These are phyloP conservation scores for Drosophila differens DNA, from an alignment of 2,888 invertebrate genomes.

Conservation along the genomic window DNA sequence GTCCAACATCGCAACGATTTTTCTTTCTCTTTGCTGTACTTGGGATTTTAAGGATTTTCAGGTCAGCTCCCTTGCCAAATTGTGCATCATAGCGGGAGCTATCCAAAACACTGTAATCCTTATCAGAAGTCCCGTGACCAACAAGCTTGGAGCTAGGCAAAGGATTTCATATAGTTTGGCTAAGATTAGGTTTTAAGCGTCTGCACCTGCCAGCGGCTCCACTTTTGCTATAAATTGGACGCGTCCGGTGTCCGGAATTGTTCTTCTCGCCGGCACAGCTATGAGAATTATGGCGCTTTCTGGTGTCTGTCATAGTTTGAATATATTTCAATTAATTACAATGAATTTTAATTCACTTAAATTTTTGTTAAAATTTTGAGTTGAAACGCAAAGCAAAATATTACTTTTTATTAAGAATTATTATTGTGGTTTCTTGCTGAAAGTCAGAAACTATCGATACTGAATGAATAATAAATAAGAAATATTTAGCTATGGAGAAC, in stretches of 20 bases:
- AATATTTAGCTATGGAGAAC: not conserved
- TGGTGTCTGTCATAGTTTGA: constrained; percentile 10
- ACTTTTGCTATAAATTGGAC: constrained; percentile 13
- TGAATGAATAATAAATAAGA: not conserved
- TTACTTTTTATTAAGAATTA: not conserved
- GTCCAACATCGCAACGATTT: constrained; percentile 6
- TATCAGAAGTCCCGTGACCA: not conserved
- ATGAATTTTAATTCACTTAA: constrained; percentile 4
- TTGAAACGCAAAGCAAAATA: constrained; percentile 19
- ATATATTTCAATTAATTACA: not conserved
- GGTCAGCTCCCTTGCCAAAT: not conserved
- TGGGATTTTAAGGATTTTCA: not conserved
- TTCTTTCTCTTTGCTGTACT: not conserved
- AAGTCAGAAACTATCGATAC: not conserved
- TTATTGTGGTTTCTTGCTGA: not conserved
- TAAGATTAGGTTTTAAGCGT: not conserved
- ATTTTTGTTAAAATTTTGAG: constrained; percentile 25
- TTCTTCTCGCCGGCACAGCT: not conserved
- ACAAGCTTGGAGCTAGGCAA: constrained; percentile 9
- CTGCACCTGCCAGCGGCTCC: constrained; percentile 7
- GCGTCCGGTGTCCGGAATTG: not conserved
- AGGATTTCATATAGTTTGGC: not conserved
- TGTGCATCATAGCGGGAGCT: not conserved
- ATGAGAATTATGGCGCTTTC: not conserved
- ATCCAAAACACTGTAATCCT: not conserved